Evolutionary conservation across 2,113 vertebrate genomes (phyloP), one percentile per base, ranked within the genome.

Genomic region (Syngnathus typhle): DNA sequence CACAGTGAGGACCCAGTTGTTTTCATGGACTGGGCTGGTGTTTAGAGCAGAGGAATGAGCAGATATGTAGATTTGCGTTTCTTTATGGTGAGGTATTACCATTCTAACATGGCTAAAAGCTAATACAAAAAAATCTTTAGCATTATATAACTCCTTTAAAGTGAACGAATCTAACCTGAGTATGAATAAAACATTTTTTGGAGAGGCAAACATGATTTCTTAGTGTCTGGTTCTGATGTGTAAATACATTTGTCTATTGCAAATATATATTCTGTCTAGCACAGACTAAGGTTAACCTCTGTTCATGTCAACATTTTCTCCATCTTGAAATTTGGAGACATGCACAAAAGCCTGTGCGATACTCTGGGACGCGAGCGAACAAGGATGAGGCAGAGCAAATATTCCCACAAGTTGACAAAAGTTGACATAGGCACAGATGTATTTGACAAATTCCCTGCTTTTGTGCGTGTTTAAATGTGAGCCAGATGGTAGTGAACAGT

Each of bases 361-460:
- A 67, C 79, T 38, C 72, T 27, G 68, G 67, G 86, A 80, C 68
- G 68, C 62, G 37, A 71, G 41, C 61, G 63, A 74, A 74, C 54
- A 69, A 72, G 68, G 85, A 84, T 73, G 88, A 81, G 69, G 67
- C 73, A 64, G 77, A 85, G 88, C 87, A 86, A 89, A 88, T 86
- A 85, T 88, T 85, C 84, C 78, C 82, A 85, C 82, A 86, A 88
- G 84, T 88, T 88, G 87, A 89, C 87, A 87, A 88, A 87, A 89
- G 87, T 87, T 85, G 82, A 90, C 80, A 85, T 77, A 89, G 84
- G 84, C 88, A 85, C 84, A 87, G 86, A 91, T 88, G 89, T 86
- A 86, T 89, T 81, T 89, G 89, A 91, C 89, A 90, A 90, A 89
- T 91, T 88, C 86, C 78, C 85, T 60, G 83, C 88, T 84, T 90